These are phyloP conservation scores for Cataglyphis livida DNA, from an alignment of 2,888 invertebrate genomes.

Conservation along the genomic window DNA sequence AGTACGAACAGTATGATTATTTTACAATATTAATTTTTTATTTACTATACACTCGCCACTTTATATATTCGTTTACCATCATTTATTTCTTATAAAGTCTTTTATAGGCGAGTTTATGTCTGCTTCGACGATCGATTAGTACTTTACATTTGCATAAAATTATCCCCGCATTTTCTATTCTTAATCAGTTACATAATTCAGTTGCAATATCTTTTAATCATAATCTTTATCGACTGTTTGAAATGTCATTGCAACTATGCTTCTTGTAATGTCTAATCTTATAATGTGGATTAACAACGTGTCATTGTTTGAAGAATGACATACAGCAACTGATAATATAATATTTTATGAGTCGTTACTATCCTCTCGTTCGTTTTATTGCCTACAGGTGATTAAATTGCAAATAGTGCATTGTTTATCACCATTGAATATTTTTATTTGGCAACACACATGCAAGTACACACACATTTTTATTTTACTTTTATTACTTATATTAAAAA, in stretches of 20 bases:
- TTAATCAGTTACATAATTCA: conserved; percentile 33
- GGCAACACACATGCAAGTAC: conserved; percentile 17
- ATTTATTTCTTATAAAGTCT: conserved; percentile 36
- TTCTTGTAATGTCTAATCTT: conserved; percentile 23
- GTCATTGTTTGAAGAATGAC: conserved; percentile 21
- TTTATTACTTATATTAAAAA: conserved; percentile 24
- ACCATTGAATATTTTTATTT: conserved; percentile 13
- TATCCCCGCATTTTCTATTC: not conserved
- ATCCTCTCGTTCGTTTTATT: conserved; percentile 10
- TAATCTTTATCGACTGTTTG: conserved; percentile 30
- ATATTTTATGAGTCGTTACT: conserved; percentile 17
- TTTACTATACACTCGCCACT: conserved; percentile 22
- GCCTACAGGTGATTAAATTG: conserved; percentile 22
- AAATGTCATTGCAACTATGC: not conserved
- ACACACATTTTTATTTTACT: conserved; percentile 16
- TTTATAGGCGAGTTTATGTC: conserved; percentile 8
- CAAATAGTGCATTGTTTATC: conserved; percentile 27
- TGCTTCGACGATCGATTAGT: not conserved
- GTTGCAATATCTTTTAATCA: conserved; percentile 28
- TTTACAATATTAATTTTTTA: conserved; percentile 45
- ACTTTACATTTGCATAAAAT: conserved; percentile 37
- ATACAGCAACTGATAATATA: conserved; percentile 18
- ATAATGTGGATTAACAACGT: conserved; percentile 36
- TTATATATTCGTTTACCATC: conserved; percentile 11
- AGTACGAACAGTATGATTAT: conserved; percentile 28